These are phyloP conservation scores for Muscicapa adusta DNA, from an alignment of 2,113 vertebrate species.

Conservation along the genomic window DNA sequence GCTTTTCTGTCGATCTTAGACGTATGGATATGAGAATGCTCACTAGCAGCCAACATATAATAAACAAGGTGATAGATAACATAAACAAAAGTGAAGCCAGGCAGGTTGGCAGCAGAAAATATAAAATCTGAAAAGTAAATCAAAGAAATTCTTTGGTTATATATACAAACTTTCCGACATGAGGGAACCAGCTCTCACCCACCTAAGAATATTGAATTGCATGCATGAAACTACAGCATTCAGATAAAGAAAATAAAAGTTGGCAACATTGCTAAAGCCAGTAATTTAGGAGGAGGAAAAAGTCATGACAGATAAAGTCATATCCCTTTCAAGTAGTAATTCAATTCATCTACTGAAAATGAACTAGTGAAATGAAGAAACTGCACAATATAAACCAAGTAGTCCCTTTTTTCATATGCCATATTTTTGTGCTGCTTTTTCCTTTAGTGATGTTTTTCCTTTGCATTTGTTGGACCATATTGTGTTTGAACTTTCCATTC, in stretches of 20 bases:
- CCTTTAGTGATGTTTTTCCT: not conserved
- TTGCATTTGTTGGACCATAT: not conserved
- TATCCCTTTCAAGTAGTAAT: not conserved
- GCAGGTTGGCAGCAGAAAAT: conserved; percentile 7
- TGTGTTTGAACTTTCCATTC: not conserved
- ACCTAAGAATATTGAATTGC: not conserved
- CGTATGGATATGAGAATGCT: not conserved
- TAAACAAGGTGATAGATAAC: not conserved
- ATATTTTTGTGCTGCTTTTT: not conserved
- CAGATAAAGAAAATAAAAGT: not conserved
- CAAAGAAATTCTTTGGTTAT: not conserved
- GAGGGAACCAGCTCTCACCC: not conserved
- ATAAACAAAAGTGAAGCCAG: conserved; percentile 1
- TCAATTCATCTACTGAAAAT: not conserved
- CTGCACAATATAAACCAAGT: not conserved
- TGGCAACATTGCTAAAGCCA: not conserved
- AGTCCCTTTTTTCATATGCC: not conserved
- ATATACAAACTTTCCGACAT: not conserved
- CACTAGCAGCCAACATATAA: not conserved
- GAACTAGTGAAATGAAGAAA: not conserved
- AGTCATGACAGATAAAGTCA: not conserved
- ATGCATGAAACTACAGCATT: not conserved
- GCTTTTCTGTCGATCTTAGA: not conserved
- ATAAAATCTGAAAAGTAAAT: not conserved
- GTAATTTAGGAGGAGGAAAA: not conserved